Conservation (phyloP, 2,797 vertebrate genomes). For the Poeciliopsis turneri region DNA sequence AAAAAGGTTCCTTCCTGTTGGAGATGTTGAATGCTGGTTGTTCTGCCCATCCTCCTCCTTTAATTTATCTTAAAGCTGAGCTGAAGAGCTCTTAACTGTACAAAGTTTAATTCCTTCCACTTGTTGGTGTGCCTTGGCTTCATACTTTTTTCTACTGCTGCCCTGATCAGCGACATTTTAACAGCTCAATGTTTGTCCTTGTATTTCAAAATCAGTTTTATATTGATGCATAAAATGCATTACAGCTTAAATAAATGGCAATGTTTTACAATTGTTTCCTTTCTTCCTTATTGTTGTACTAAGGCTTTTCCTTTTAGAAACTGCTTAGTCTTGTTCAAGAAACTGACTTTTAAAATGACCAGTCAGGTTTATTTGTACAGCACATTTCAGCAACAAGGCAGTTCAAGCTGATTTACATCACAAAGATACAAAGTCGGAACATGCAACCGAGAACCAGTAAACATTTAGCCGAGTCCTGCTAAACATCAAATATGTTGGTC, state of each 20-base stretch:
- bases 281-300: neutral
- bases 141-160: constrained; percentile 21
- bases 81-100: constrained; percentile 54
- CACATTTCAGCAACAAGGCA: no score
- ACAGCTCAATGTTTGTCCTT: constrained; percentile 50
- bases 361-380: no score
- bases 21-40: constrained; percentile 81
- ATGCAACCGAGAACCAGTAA: no score
- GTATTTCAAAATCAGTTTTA: constrained; percentile 72
- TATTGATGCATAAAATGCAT: constrained; percentile 64
- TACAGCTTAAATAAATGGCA: constrained; percentile 78
- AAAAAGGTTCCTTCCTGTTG: constrained; percentile 48
- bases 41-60: constrained; percentile 68
- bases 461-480: no score
- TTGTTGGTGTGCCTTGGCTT: constrained; percentile 71
- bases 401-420: no score
- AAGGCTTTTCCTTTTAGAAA: neutral
- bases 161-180: constrained; percentile 54
- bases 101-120: constrained; percentile 47
- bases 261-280: constrained; percentile 21
- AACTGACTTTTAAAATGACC: no score
- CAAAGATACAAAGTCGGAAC: no score
- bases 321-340: neutral
- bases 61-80: constrained; percentile 39
- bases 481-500: no score